Evolutionary conservation across 1,140 invertebrate species (phyloP), one percentile per base, ranked within the genome.

Genomic region (Portunus trituberculatus): DNA sequence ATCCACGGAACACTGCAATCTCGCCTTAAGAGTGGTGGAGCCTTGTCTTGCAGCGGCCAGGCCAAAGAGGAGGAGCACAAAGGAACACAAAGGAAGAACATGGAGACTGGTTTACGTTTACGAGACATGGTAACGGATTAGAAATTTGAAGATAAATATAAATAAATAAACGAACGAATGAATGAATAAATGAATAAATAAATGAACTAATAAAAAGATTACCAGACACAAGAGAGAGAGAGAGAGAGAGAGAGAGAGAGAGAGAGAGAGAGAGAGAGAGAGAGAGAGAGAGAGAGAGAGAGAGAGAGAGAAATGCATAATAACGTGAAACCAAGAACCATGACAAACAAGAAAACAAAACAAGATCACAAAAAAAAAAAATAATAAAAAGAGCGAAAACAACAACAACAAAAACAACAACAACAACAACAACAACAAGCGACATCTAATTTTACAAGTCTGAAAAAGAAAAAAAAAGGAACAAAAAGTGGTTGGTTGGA

Each of bases 181-280:
- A 7, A 39, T 28, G 28, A 16, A 0, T 14, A 29, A 14, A 0
- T n/a, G 32, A 32, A 0, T n/a, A 88, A 14, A 0, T 16, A 88
- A 32, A 20, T 29, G 20, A 25, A 29, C 8, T 32, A 39, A 8
- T n/a, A 7, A 39, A n/a, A 4, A 0, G 20, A 88, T 39, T 39
- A 39, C 39, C 20, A 39, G 4, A 31, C 20, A 32, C 6, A 8
- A 20, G 20, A 0, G n/a, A 88, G 86, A 88, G n/a, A 7, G 86
- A 88, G 86, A 88, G 86, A 7, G 86, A 88, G 86, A 76, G 59
- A 76, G 59, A 76, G 59, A 76, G 59, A 76, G 59, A 76, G 59
- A 76, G 59, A 76, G 59, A 76, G 59, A 76, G 59, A 76, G 59
- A 76, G 59, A 76, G 59, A 76, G 59, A 76, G 59, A 25, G 10